Percentiles rank a stretch among this genome's conserved stretches.
phyloP scores from a whole-genome alignment of 2,888 invertebrate species.

The Hypomecis punctinalis region DNA sequence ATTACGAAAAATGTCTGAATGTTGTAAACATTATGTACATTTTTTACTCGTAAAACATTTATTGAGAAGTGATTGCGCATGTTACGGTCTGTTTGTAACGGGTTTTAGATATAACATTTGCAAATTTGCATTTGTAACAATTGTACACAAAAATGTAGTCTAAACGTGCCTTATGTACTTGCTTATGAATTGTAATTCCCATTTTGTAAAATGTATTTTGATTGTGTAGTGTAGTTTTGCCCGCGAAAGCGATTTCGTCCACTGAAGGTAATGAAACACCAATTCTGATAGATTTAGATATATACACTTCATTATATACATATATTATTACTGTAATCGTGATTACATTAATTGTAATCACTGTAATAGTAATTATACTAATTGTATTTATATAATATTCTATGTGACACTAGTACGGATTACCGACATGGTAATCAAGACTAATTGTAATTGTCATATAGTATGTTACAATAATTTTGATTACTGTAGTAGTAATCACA shows the following conservation, averaged over 20 bases:
- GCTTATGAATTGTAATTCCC: slow-evolving; percentile 39
- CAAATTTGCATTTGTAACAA: neutral
- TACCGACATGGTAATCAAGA: neutral
- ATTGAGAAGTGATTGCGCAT: neutral
- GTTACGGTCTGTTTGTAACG: neutral
- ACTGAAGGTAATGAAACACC: slow-evolving; percentile 82
- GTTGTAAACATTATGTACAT: too few species aligned
- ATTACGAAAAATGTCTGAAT: too few species aligned
- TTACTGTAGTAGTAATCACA: slow-evolving; percentile 31
- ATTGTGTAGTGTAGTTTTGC: slow-evolving; percentile 51
- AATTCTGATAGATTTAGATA: slow-evolving; percentile 65
- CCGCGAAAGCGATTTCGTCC: slow-evolving; percentile 78
- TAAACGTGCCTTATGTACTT: slow-evolving; percentile 50
- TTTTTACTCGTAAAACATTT: too few species aligned
- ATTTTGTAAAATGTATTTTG: slow-evolving; percentile 28
- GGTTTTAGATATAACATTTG: slow-evolving; percentile 2
- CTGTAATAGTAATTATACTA: slow-evolving; percentile 6
- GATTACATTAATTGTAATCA: slow-evolving; percentile 15
- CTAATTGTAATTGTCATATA: neutral
- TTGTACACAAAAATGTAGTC: slow-evolving; percentile 16
- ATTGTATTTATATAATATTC: neutral
- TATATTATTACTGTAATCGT: slow-evolving; percentile 25
- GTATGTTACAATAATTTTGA: slow-evolving; percentile 69
- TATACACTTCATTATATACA: slow-evolving; percentile 30
- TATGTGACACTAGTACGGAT: neutral